A percentile compares a stretch with the other conserved stretches of the same genome.
Evolutionary conservation across 2,797 vertebrate species (phyloP).

Genomic region (Lates japonicus): DNA sequence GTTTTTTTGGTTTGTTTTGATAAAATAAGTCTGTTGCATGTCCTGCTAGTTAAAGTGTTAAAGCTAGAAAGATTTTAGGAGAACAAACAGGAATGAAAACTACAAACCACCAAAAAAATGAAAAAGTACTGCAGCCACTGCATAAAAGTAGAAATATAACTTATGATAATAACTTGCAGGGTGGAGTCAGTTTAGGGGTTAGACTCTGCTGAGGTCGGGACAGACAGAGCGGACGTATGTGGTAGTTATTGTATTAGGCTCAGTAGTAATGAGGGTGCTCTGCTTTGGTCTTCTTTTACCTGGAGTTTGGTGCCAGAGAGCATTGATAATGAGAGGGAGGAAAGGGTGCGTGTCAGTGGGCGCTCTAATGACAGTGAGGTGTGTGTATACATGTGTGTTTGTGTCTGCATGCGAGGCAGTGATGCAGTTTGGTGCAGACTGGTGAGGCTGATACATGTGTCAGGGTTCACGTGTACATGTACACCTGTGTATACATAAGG

Average conservation of each 20-base stretch:
- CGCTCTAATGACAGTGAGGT: conserved; percentile 40
- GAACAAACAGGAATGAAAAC: not conserved
- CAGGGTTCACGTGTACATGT: conserved; percentile 25
- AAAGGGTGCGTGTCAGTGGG: conserved; percentile 44
- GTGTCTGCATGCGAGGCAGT: conserved; percentile 27
- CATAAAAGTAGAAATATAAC: not conserved
- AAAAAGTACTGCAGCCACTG: not conserved
- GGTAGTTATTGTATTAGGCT: conserved; percentile 69
- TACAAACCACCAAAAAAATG: not conserved
- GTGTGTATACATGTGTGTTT: conserved; percentile 30
- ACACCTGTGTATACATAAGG: not conserved
- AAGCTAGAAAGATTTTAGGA: not conserved
- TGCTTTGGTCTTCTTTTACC: conserved; percentile 53
- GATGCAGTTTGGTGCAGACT: not conserved
- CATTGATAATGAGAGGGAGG: conserved; percentile 70
- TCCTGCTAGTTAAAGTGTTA: not conserved
- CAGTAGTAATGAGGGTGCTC: conserved; percentile 57
- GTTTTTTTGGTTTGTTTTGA: not conserved
- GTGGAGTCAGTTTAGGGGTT: conserved; percentile 28
- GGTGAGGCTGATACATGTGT: conserved; percentile 30
- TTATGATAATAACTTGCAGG: not conserved
- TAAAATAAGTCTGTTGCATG: not conserved
- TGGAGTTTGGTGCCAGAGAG: conserved; percentile 59
- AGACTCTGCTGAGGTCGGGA: conserved; percentile 26
- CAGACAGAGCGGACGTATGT: conserved; percentile 21